These are phyloP conservation scores for Drosophila nannoptera DNA, from an alignment of 1,140 invertebrate genomes.

Conservation along the genomic window DNA sequence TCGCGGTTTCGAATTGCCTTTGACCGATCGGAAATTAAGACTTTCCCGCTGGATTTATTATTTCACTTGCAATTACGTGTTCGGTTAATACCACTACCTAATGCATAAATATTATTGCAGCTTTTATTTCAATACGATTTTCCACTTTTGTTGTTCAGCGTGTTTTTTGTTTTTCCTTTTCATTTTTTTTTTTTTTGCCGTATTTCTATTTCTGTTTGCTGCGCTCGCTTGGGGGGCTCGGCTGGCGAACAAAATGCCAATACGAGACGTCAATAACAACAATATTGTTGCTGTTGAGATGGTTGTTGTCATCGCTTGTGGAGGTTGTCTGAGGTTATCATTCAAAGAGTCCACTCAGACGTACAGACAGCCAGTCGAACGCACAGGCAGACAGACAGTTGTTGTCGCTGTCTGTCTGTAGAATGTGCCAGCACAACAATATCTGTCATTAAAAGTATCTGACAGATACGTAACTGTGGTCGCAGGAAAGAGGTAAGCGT, in stretches of 20 bases:
- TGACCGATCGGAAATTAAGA: slow-evolving; percentile 23
- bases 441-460: slow-evolving; percentile 8
- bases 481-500: background rate
- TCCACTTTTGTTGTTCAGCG: slow-evolving; percentile 25
- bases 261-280: slow-evolving; percentile 58
- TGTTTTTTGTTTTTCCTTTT: background rate
- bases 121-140: slow-evolving; percentile 37
- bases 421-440: slow-evolving; percentile 17
- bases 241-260: slow-evolving; percentile 33
- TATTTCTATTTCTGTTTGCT: slow-evolving; percentile 30
- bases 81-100: background rate
- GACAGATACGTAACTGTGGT: slow-evolving; percentile 13
- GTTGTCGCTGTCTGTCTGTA: slow-evolving; percentile 15
- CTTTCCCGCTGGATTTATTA: slow-evolving; percentile 20
- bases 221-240: slow-evolving; percentile 57
- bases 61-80: slow-evolving; percentile 4
- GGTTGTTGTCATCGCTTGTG: slow-evolving; percentile 14
- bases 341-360: slow-evolving; percentile 19
- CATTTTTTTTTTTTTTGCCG: slow-evolving; percentile 41
- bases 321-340: slow-evolving; percentile 63
- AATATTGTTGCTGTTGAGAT: slow-evolving; percentile 12
- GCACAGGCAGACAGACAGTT: slow-evolving; percentile 16
- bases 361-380: slow-evolving; percentile 10
- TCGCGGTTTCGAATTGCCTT: slow-evolving; percentile 1
- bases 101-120: slow-evolving; percentile 45